These are phyloP conservation scores for Caenorhabditis plicata DNA, from an alignment of 2,888 invertebrate species.

Conservation along the genomic window DNA sequence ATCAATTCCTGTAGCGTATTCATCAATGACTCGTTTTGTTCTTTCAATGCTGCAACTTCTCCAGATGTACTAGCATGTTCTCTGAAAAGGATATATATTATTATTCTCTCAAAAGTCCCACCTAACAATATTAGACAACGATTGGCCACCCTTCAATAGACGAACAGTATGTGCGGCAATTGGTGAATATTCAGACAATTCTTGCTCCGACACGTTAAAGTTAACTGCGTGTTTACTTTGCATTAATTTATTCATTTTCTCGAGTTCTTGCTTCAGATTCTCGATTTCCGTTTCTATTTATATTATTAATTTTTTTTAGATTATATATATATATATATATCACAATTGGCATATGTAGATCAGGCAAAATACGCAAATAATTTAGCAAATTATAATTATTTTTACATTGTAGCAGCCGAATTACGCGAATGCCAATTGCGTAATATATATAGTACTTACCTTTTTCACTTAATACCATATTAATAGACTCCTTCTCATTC, in stretches of 20 bases:
- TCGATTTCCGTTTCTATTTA: constrained; percentile 28
- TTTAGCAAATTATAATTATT: no score
- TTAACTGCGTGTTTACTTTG: constrained; percentile 39
- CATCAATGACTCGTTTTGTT: constrained; percentile 39
- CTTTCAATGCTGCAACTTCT: constrained; percentile 42
- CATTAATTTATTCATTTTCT: constrained; percentile 43
- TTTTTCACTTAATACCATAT: constrained; percentile 6
- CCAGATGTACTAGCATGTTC: constrained; percentile 51
- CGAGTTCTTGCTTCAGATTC: constrained; percentile 36
- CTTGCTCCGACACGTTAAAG: constrained; percentile 43
- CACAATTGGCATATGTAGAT: no score
- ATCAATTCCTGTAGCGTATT: constrained; percentile 47
- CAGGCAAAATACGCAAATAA: no score
- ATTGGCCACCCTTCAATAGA: constrained; percentile 48
- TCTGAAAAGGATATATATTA: constrained; percentile 11
- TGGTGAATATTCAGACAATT: constrained; percentile 47
- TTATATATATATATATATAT: no score
- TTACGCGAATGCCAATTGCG: no score
- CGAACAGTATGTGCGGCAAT: constrained; percentile 55
- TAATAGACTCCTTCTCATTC: not conserved
- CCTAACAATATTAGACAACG: constrained; percentile 46
- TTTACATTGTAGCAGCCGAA: no score
- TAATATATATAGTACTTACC: constrained; percentile 2
- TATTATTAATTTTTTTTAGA: no score
- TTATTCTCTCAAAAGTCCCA: not conserved